Conservation (phyloP, 2,888 invertebrate species). For the Argynnis bischoffii region DNA sequence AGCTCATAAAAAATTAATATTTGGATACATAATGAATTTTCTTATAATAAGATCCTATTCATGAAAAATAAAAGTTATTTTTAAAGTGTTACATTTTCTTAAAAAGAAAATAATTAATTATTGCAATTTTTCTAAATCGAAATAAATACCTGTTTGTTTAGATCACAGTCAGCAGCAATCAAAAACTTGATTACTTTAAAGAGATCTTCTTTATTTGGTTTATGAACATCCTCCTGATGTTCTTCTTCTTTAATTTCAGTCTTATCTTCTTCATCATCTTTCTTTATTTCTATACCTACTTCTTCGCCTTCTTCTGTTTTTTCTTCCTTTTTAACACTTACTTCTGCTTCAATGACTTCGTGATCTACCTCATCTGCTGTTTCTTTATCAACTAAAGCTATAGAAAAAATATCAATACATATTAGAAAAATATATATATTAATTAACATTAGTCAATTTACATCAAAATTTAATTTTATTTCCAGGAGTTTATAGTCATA, state of each 20-base stretch:
- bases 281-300: constrained; percentile 35
- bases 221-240: constrained; percentile 61
- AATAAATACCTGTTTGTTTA: constrained; percentile 84
- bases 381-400: constrained; percentile 60
- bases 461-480: too few species aligned
- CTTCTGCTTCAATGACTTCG: constrained; percentile 37
- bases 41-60: too few species aligned
- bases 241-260: constrained; percentile 42
- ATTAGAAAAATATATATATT: too few species aligned
- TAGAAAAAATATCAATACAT: constrained; percentile 40
- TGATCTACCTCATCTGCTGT: constrained; percentile 41
- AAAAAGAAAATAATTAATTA: too few species aligned
- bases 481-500: too few species aligned
- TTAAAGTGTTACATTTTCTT: too few species aligned
- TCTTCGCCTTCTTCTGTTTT: constrained; percentile 36
- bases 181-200: constrained; percentile 84
- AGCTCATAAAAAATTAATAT: too few species aligned
- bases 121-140: too few species aligned
- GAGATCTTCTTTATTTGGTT: constrained; percentile 56
- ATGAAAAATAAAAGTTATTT: too few species aligned
- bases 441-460: too few species aligned
- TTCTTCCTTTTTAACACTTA: constrained; percentile 36
- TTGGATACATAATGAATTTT: too few species aligned
- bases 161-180: constrained; percentile 89
- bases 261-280: constrained; percentile 39